Conservation (phyloP, 2,888 invertebrate species). For the Eupithecia abbreviata region DNA sequence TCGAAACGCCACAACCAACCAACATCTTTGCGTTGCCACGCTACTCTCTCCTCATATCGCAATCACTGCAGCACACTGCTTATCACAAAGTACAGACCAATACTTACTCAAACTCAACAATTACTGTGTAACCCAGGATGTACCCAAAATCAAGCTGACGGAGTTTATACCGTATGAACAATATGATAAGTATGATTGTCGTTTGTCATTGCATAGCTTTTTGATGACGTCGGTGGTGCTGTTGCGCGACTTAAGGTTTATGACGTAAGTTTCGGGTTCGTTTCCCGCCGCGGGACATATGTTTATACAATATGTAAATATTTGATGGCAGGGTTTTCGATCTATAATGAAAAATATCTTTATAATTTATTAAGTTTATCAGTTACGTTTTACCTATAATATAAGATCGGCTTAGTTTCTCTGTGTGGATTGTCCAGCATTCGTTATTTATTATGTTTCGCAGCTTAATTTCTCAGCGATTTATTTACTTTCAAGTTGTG, state of each 20-base stretch:
- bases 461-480: not conserved
- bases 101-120: slow-evolving; percentile 68
- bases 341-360: not conserved
- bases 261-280: not conserved
- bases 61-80: slow-evolving; percentile 76
- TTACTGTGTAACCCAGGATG: slow-evolving; percentile 52
- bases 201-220: not conserved
- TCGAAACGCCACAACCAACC: slow-evolving; percentile 55
- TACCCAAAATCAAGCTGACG: slow-evolving; percentile 55
- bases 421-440: not conserved
- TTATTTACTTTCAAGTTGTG: not conserved
- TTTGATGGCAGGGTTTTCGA: not conserved
- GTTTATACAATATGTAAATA: not conserved
- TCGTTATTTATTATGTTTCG: not conserved
- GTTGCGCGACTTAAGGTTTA: no score
- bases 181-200: slow-evolving; percentile 66
- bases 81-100: slow-evolving; percentile 47
- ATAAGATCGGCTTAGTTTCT: not conserved
- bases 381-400: not conserved
- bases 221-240: not conserved
- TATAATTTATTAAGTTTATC: no score
- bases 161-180: slow-evolving; percentile 60
- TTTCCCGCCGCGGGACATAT: not conserved
- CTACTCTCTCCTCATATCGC: slow-evolving; percentile 61
- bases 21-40: slow-evolving; percentile 71